A percentile compares a stretch with the other conserved stretches of the same genome.
Conservation (phyloP, 2,797 vertebrate species). For the Mus minutoides region DNA sequence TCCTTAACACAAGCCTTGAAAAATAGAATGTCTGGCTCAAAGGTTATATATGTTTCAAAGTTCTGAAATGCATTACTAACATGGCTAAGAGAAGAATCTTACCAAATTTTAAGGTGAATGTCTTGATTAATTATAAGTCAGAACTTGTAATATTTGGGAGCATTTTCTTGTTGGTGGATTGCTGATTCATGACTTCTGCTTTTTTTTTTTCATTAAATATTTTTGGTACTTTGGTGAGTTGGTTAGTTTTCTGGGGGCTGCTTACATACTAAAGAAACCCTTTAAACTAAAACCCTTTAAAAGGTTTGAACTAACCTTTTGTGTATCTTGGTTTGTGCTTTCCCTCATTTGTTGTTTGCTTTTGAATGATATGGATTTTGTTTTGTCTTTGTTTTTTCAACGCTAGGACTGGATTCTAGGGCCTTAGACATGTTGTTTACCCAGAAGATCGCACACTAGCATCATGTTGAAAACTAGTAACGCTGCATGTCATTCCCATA, state of each 20-base stretch:
- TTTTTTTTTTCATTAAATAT: neutral
- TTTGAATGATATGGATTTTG: neutral
- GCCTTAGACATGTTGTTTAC: neutral
- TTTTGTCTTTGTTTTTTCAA: neutral
- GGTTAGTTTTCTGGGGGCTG: neutral
- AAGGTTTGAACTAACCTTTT: neutral
- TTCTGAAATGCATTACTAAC: conserved; percentile 23
- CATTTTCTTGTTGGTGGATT: conserved; percentile 27
- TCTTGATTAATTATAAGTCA: conserved; percentile 51
- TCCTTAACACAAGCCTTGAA: conserved; percentile 14
- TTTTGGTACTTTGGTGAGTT: neutral
- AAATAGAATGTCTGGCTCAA: conserved; percentile 28
- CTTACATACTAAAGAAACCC: conserved; percentile 21
- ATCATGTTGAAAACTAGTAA: neutral
- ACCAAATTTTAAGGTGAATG: conserved; percentile 39
- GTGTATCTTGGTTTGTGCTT: neutral
- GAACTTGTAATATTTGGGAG: neutral
- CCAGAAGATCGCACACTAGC: neutral
- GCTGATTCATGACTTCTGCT: conserved; percentile 13
- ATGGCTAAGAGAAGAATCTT: neutral
- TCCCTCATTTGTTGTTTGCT: neutral
- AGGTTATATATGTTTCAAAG: neutral
- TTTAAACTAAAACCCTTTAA: too few species aligned
- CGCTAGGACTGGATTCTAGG: neutral
- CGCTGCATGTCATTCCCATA: neutral